These are phyloP conservation scores for Coregonus sp. DNA, from an alignment of 2,797 vertebrate genomes.

Conservation along the genomic window DNA sequence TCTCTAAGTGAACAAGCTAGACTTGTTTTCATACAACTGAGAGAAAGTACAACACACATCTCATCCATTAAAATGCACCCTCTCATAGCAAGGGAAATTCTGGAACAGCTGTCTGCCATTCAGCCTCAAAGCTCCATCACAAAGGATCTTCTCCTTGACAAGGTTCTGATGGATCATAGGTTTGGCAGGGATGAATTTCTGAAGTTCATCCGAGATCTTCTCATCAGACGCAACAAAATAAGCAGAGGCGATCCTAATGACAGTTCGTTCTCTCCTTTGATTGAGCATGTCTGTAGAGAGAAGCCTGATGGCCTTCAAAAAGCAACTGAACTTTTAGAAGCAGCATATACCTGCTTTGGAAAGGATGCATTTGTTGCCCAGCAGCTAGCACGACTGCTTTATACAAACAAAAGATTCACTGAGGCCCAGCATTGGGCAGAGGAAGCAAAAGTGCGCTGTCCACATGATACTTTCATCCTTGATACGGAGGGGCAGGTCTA, in stretches of 20 bases:
- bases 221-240: conserved; percentile 69
- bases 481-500: conserved; percentile 77
- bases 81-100: conserved; percentile 70
- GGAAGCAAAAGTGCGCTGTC: conserved; percentile 56
- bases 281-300: conserved; percentile 61
- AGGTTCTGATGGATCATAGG: conserved; percentile 65
- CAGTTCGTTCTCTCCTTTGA: conserved; percentile 70
- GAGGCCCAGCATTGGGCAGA: conserved; percentile 64
- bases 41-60: conserved; percentile 57
- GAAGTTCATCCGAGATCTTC: conserved; percentile 65
- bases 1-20: conserved; percentile 63
- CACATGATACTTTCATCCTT: conserved; percentile 65
- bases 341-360: conserved; percentile 62
- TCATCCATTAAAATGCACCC: conserved; percentile 61
- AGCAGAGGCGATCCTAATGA: conserved; percentile 71
- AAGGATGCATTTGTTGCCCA: conserved; percentile 72
- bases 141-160: conserved; percentile 62
- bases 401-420: conserved; percentile 65
- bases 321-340: conserved; percentile 67
- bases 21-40: conserved; percentile 71
- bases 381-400: conserved; percentile 72
- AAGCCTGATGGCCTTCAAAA: conserved; percentile 32
- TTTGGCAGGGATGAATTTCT: conserved; percentile 65
- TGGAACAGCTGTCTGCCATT: conserved; percentile 63
- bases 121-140: conserved; percentile 66